Percentiles rank a stretch among this genome's conserved stretches.
phyloP scores from a whole-genome alignment of 1,140 invertebrate species.

The Tetraneura akinire region DNA sequence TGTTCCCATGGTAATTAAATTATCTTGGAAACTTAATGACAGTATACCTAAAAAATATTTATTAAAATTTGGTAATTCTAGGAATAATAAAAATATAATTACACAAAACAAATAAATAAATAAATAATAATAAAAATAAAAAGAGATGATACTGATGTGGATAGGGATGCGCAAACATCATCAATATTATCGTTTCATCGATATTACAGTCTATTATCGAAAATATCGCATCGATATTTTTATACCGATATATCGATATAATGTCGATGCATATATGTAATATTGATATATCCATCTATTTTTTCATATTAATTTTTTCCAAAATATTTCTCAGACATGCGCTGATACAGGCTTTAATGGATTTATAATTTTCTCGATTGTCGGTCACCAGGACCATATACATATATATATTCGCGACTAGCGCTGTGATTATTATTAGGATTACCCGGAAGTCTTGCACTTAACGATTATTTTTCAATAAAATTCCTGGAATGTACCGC shows the following conservation, averaged over 20 bases:
- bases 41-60: conserved; percentile 71
- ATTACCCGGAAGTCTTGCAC: not conserved
- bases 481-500: not conserved
- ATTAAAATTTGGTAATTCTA: too few species aligned
- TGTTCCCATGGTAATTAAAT: conserved; percentile 90
- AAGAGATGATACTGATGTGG: too few species aligned
- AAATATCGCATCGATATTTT: conserved; percentile 5
- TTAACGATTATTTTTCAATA: not conserved
- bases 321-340: conserved; percentile 11
- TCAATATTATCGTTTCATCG: not conserved
- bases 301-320: not conserved
- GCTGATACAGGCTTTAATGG: not conserved
- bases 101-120: too few species aligned
- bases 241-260: conserved; percentile 11
- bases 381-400: not conserved
- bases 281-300: conserved; percentile 13
- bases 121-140: too few species aligned
- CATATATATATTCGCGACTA: not conserved
- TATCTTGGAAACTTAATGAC: conserved; percentile 85
- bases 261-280: not conserved
- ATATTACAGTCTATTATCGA: conserved; percentile 2
- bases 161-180: conserved; percentile 3
- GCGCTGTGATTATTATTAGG: not conserved
- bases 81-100: too few species aligned
- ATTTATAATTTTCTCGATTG: not conserved